A percentile compares a stretch with the other conserved stretches of the same genome.
Evolutionary conservation across 1,140 invertebrate genomes (phyloP).

Genomic region (Saccostrea cuccullata): DNA sequence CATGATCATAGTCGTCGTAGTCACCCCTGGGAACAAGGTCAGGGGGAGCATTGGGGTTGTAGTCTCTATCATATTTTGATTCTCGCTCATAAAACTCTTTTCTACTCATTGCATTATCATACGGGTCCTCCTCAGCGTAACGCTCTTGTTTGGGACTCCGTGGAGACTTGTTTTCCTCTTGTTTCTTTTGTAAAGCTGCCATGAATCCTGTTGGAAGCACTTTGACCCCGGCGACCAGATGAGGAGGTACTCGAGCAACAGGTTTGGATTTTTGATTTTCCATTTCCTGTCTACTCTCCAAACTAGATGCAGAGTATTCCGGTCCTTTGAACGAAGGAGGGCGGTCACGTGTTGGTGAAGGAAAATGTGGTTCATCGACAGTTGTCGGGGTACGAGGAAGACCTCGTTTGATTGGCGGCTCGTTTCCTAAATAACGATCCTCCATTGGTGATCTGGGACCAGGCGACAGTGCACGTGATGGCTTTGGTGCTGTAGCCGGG

Average conservation of each 20-base stretch:
- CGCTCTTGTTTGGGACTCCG: constrained; percentile 33
- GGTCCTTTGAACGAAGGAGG: constrained; percentile 50
- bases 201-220: constrained; percentile 59
- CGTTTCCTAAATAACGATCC: constrained; percentile 23
- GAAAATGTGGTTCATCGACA: not conserved
- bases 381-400: not conserved
- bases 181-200: constrained; percentile 47
- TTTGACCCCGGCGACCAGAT: constrained; percentile 66
- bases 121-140: constrained; percentile 49
- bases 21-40: constrained; percentile 53
- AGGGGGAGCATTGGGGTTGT: constrained; percentile 42
- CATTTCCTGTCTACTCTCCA: constrained; percentile 61
- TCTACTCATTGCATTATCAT: constrained; percentile 56
- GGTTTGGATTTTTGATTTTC: constrained; percentile 56
- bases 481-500: constrained; percentile 53
- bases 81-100: constrained; percentile 49
- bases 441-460: constrained; percentile 35
- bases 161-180: constrained; percentile 24
- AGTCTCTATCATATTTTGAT: constrained; percentile 19
- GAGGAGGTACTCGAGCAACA: constrained; percentile 69
- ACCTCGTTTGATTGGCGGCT: constrained; percentile 11
- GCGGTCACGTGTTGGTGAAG: constrained; percentile 25
- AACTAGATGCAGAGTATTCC: constrained; percentile 66
- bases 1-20: constrained; percentile 23
- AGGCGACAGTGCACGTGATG: constrained; percentile 51